phyloP scores from a whole-genome alignment of 2,113 vertebrate genomes.

The Pluvialis apricaria region DNA sequence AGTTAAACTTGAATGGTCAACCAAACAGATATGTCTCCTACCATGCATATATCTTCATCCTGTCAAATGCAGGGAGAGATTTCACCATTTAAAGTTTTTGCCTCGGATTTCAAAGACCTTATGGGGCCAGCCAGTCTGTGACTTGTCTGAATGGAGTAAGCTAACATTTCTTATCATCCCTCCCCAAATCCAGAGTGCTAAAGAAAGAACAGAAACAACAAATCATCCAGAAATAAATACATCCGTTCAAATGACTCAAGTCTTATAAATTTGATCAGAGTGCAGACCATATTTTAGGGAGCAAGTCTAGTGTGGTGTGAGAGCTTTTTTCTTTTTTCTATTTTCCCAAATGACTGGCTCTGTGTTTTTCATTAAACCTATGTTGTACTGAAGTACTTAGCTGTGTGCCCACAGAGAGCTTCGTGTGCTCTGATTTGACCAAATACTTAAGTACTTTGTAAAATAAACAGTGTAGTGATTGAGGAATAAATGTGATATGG shows the following conservation, averaged over 20 bases:
- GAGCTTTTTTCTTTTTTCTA: rapidly evolving
- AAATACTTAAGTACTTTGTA: neutral
- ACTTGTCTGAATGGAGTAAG: neutral
- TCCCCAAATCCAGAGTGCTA: neutral
- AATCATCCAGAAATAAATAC: neutral
- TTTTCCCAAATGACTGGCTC: rapidly evolving
- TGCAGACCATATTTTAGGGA: neutral
- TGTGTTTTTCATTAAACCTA: neutral
- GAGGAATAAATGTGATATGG: neutral
- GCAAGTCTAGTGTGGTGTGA: neutral
- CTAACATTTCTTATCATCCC: neutral
- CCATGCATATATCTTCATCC: rapidly evolving
- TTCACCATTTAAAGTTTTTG: neutral
- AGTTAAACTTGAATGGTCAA: neutral
- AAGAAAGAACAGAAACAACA: neutral
- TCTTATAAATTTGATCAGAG: neutral
- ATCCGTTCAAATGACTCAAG: neutral
- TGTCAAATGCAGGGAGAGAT: neutral
- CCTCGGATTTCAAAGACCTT: neutral
- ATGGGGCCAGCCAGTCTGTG: neutral
- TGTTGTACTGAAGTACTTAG: neutral
- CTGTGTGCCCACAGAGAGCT: neutral
- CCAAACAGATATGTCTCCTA: rapidly evolving
- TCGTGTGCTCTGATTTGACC: neutral
- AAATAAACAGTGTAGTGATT: neutral